Base-by-base conservation (phyloP, 2,113 vertebrate species). In the Orycteropus afer region DNA sequence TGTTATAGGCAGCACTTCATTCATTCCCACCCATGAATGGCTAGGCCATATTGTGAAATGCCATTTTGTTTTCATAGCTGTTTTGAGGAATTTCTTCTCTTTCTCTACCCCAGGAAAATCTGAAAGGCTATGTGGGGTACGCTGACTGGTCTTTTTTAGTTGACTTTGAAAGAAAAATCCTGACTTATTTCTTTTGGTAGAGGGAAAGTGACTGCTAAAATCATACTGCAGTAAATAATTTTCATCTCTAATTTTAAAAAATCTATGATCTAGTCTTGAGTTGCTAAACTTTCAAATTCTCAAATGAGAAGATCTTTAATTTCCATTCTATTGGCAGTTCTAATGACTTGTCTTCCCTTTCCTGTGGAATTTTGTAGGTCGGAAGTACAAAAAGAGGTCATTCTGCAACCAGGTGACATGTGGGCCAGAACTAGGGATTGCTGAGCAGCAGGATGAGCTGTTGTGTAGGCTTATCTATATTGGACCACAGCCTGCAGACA, bases 401-500 rank as follows among this genome's bases (percentile, higher is more conserved):
- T 47, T 55, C 1, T 25, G 22, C 27, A 77, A 13, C 86, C 2
- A 8, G 37, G 89, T 47, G 83, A 76, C n/a, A 88, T 61, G 23
- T 82, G 69, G 89, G 25, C 34, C 89, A 86, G 76, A 80, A 89
- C 2, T 63, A 53, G 34, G 73, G 65, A 61, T 29, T 47, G 40
- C 71, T 47, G 76, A 93, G 86, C 89, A 86, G 86, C 53, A 82
- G 73, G 89, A 88, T 49, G 80, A 82, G 78, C 78, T 95, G 53
- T 57, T 3, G 6, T 29, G 34, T 25, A 53, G 77, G 86, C 47
- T 87, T 55, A 0, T 85, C 22, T 20, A 53, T 32, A 25, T 74
- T 90, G 91, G 57, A 67, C 32, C 23, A 27, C 37, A 65, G 82
- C 53, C 89, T 59, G 37, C 73, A 92, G 51, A 47, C 45, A 57